Evolutionary conservation across 2,113 vertebrate genomes (phyloP).

Genomic region (Mobula hypostoma): DNA sequence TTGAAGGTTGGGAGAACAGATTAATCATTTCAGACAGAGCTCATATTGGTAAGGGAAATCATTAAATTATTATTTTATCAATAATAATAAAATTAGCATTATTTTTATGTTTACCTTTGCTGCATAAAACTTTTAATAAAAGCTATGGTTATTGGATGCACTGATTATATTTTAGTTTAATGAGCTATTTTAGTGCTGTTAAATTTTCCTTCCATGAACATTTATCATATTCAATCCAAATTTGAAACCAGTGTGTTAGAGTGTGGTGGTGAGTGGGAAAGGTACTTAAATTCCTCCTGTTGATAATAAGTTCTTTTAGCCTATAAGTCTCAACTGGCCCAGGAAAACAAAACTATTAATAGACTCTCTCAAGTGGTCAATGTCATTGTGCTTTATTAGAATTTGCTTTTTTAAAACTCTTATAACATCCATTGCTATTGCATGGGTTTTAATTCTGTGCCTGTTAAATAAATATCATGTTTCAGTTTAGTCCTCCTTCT

Average conservation of each 20-base stretch:
- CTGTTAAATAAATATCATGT: background rate
- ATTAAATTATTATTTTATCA: background rate
- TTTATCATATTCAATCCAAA: too few relatives aligned
- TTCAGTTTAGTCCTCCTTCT: background rate
- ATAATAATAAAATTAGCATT: background rate
- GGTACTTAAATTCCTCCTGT: too few relatives aligned
- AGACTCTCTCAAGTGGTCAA: background rate
- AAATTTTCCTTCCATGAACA: background rate
- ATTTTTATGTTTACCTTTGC: background rate
- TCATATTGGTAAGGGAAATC: slow-evolving; percentile 77
- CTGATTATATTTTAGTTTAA: background rate
- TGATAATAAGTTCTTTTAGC: background rate
- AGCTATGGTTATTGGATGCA: background rate
- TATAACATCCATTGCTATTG: background rate
- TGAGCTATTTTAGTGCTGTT: background rate
- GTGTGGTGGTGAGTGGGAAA: too few relatives aligned
- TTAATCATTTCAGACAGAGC: slow-evolving; percentile 95
- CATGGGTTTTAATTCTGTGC: background rate
- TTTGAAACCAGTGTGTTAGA: too few relatives aligned
- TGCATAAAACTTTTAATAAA: background rate
- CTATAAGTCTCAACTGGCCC: background rate
- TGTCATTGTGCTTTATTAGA: background rate
- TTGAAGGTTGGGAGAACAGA: slow-evolving; percentile 88
- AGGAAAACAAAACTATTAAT: background rate
- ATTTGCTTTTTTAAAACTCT: background rate